Evolutionary conservation across 2,888 invertebrate species (phyloP).

Genomic region (Hirtodrosophila confusa): DNA sequence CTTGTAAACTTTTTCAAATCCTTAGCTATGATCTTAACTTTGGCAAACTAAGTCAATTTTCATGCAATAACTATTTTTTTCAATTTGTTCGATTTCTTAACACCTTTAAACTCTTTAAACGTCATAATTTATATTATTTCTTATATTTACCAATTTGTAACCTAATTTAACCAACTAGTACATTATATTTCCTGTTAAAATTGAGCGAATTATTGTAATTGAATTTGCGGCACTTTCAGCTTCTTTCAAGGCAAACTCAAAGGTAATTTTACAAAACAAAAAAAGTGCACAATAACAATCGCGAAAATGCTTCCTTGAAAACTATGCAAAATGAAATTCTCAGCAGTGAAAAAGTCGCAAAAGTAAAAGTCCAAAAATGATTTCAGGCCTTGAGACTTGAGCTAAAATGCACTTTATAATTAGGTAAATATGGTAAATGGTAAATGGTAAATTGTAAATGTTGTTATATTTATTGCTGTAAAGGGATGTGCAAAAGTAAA

Average conservation of each 20-base stretch:
- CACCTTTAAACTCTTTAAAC: too few species aligned
- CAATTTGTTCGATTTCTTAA: too few species aligned
- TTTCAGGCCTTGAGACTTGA: conserved; percentile 47
- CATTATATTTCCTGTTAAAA: not conserved
- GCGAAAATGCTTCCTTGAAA: conserved; percentile 38
- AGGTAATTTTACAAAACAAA: conserved; percentile 38
- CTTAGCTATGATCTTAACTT: too few species aligned
- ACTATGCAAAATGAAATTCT: conserved; percentile 37
- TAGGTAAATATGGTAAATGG: conserved; percentile 47
- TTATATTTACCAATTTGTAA: not conserved
- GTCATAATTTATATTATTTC: too few species aligned
- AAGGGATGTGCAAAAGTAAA: conserved; percentile 49
- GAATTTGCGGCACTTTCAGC: conserved; percentile 11
- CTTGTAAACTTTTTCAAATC: too few species aligned
- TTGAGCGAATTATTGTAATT: not conserved
- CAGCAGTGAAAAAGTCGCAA: conserved; percentile 6
- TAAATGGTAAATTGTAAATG: conserved; percentile 19
- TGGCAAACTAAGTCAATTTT: too few species aligned
- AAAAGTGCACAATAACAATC: conserved; percentile 20
- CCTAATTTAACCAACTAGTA: not conserved
- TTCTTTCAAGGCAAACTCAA: conserved; percentile 51
- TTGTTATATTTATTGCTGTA: conserved; percentile 43
- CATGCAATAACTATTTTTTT: too few species aligned
- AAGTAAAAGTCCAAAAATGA: conserved; percentile 58
- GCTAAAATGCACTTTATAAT: conserved; percentile 42